Percentiles rank a stretch among this genome's conserved stretches.
These are phyloP conservation scores for Exaiptasia diaphana DNA, from an alignment of 64 coral and sea anemone genomes.

Conservation along the genomic window DNA sequence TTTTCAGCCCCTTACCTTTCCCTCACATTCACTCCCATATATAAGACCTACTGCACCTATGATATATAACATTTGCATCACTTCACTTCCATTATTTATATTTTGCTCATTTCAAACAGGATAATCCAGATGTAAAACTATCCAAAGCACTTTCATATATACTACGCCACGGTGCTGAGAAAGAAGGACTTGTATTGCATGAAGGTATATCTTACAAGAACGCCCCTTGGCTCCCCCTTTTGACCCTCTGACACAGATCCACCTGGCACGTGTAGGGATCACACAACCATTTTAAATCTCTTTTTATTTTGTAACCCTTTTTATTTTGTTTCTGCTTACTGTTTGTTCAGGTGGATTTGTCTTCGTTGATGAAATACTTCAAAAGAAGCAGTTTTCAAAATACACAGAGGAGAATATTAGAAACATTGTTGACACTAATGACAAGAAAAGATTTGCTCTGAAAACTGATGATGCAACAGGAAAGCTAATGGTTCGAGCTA, in stretches of 20 bases:
- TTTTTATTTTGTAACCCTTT: background rate
- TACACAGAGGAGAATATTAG: constrained; percentile 54
- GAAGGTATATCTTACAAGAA: constrained; percentile 3
- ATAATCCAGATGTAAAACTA: constrained; percentile 33
- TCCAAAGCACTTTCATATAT: constrained; percentile 59
- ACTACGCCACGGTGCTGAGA: constrained; percentile 34
- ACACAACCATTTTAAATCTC: too few species aligned
- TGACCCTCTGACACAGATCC: too few species aligned
- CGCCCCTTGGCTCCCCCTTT: too few species aligned
- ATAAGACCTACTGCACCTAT: too few species aligned
- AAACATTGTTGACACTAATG: constrained; percentile 66
- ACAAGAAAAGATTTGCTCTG: constrained; percentile 74
- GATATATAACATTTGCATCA: too few species aligned
- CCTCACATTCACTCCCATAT: too few species aligned
- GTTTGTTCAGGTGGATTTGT: constrained; percentile 50
- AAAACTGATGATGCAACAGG: constrained; percentile 54
- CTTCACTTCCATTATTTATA: too few species aligned
- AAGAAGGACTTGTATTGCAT: constrained; percentile 37
- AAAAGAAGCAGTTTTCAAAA: constrained; percentile 45
- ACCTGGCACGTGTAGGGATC: too few species aligned
- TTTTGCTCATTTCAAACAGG: too few species aligned
- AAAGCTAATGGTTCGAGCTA: constrained; percentile 65
- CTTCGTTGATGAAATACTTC: constrained; percentile 77
- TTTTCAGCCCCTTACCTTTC: too few species aligned
- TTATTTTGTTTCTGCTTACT: background rate